Evolutionary conservation across 1,140 invertebrate genomes (phyloP).

Genomic region (Sarcophaga peregrina): DNA sequence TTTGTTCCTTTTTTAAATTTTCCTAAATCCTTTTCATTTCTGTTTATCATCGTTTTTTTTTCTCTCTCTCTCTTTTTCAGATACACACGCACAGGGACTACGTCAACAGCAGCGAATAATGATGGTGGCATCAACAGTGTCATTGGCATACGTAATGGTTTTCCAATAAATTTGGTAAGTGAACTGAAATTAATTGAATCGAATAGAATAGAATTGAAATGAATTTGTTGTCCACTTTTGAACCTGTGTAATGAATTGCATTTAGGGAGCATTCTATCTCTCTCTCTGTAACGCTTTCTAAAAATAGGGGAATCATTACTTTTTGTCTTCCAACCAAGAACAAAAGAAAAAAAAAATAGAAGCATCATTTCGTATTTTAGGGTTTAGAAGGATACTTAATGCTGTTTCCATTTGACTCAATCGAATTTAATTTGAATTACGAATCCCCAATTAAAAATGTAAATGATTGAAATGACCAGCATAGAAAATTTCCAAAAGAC

Average conservation of each 20-base stretch:
- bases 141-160: slow-evolving; percentile 40
- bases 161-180: slow-evolving; percentile 44
- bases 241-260: background rate
- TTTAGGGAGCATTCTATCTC: background rate
- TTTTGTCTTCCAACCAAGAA: no score
- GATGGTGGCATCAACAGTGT: slow-evolving; percentile 30
- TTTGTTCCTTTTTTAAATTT: background rate
- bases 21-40: background rate
- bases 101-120: background rate
- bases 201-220: background rate
- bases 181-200: background rate
- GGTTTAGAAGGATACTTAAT: no score
- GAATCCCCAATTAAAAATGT: no score
- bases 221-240: background rate
- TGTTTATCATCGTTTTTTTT: background rate
- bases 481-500: no score
- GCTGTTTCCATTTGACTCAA: no score
- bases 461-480: no score
- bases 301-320: background rate
- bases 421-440: no score
- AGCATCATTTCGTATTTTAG: no score
- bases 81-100: slow-evolving; percentile 30
- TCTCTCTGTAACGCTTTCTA: background rate
- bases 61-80: slow-evolving; percentile 28
- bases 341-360: no score